A percentile compares a stretch with the other conserved stretches of the same genome.
Conservation (phyloP, 2,113 vertebrate species). For the Corapipo altera region DNA sequence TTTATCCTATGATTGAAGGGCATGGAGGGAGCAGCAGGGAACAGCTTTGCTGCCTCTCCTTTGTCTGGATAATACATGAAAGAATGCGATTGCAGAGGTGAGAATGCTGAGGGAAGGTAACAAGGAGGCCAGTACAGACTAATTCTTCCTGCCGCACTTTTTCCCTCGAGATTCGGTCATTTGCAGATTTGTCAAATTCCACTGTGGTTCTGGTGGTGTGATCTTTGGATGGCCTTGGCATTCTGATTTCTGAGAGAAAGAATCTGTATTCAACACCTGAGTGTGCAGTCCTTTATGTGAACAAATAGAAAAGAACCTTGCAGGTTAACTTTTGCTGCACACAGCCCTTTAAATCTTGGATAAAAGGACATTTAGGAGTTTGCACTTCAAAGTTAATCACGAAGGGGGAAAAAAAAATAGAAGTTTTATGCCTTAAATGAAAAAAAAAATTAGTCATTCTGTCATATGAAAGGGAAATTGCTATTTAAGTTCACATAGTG, state of each 20-base stretch:
- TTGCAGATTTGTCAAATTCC: neutral
- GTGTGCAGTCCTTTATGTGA: neutral
- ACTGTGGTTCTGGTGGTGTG: neutral
- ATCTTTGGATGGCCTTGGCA: neutral
- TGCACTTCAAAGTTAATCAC: neutral
- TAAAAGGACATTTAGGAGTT: neutral
- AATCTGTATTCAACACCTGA: neutral
- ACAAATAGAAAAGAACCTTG: neutral
- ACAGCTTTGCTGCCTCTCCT: neutral
- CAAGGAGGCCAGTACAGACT: neutral
- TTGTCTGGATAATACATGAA: neutral
- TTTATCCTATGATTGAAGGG: accelerated
- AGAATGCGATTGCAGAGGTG: neutral
- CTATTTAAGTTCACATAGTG: slow-evolving; percentile 21
- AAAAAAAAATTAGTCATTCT: neutral
- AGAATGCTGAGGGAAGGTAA: neutral
- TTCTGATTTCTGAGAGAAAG: neutral
- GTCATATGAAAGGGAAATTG: neutral
- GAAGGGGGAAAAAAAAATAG: neutral
- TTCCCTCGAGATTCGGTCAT: neutral
- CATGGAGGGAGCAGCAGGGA: neutral
- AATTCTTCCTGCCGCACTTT: neutral
- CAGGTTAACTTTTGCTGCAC: neutral
- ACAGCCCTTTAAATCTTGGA: neutral
- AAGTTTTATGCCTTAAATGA: neutral